Evolutionary conservation across 1,140 invertebrate genomes (phyloP).

Genomic region (Drosophila lini): DNA sequence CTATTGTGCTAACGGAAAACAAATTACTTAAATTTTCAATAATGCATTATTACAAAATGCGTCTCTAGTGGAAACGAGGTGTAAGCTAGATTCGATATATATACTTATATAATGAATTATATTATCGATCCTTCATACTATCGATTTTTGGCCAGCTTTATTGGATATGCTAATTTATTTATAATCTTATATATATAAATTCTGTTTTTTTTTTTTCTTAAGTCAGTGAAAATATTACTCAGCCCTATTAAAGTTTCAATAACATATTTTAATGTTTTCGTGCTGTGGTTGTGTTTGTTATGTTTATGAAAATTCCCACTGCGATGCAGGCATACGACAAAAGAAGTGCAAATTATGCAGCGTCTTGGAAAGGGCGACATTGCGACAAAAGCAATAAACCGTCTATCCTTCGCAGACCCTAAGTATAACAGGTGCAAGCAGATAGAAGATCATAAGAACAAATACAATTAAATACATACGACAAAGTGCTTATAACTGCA

Average conservation of each 20-base stretch:
- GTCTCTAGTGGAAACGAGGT: background rate
- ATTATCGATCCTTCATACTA: background rate
- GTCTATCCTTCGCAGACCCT: slow-evolving; percentile 28
- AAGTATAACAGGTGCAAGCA: slow-evolving; percentile 45
- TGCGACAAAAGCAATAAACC: slow-evolving; percentile 58
- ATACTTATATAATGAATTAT: background rate
- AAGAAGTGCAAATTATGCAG: slow-evolving; percentile 27
- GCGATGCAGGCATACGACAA: slow-evolving; percentile 45
- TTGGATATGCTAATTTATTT: background rate
- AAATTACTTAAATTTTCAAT: background rate
- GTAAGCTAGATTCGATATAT: background rate
- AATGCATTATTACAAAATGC: background rate
- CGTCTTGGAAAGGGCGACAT: slow-evolving; percentile 52
- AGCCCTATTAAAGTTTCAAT: background rate
- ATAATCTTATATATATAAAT: background rate
- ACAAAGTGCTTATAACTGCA: slow-evolving; percentile 45
- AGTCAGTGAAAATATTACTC: background rate
- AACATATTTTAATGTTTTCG: background rate
- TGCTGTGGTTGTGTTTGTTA: background rate
- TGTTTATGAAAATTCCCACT: background rate
- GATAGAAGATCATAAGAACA: slow-evolving; percentile 29
- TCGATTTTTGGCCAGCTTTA: background rate
- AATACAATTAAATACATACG: slow-evolving; percentile 24
- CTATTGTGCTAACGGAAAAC: too few species aligned
- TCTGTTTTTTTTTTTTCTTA: too few species aligned